A percentile compares a stretch with the other conserved stretches of the same genome.
phyloP scores from a whole-genome alignment of 2,888 invertebrate genomes.

The Trypoxylon attenuatum region DNA sequence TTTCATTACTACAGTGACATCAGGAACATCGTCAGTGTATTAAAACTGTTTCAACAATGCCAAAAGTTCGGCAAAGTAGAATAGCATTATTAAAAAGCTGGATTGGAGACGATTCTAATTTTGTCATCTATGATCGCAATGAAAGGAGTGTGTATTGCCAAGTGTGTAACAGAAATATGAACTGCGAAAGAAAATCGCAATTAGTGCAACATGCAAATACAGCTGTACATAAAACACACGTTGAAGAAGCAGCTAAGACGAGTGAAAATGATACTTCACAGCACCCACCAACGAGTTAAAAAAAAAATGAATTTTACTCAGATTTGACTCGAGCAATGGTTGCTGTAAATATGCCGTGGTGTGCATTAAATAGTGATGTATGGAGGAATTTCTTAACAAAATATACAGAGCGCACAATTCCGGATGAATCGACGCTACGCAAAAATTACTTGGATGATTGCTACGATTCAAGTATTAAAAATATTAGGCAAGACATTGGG shows the following conservation, averaged over 20 bases:
- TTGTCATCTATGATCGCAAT: conserved; percentile 18
- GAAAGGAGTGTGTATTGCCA: conserved; percentile 24
- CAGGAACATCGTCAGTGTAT: background rate
- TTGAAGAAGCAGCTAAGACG: background rate
- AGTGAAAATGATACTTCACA: background rate
- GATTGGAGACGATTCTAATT: conserved; percentile 3
- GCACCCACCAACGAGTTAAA: background rate
- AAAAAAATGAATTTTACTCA: background rate
- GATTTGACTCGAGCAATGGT: background rate
- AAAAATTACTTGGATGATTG: no score
- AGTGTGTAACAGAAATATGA: background rate
- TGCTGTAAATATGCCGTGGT: no score
- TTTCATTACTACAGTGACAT: background rate
- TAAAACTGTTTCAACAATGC: background rate
- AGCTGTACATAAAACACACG: background rate
- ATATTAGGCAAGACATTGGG: background rate
- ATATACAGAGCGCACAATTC: background rate
- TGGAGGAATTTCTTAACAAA: no score
- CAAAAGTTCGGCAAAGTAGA: background rate
- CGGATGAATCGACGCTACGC: background rate
- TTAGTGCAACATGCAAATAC: conserved; percentile 8
- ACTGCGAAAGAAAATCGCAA: conserved; percentile 6
- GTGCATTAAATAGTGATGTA: no score
- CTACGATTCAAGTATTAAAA: background rate
- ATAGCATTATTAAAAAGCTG: conserved; percentile 1